Evolutionary conservation across 2,888 invertebrate species (phyloP), one percentile per base, ranked within the genome.

Genomic region (Drosophila gaucha): DNA sequence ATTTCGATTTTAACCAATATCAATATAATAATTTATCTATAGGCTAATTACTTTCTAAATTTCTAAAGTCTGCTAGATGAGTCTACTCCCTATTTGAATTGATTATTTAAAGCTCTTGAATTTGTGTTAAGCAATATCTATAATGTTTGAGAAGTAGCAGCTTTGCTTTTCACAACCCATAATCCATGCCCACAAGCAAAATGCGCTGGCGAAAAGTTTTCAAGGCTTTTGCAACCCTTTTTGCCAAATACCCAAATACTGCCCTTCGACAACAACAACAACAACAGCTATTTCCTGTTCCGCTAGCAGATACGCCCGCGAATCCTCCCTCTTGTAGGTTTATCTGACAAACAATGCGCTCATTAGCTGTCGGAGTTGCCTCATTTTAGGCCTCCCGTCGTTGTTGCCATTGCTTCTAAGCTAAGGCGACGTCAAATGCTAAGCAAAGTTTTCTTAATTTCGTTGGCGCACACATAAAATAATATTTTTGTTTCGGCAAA

Each of bases 281-380:
- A 52, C 49, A 64, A 55, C 57, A 52, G 69, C 51, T 43, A 78
- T 67, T 70, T 68, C 80, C 59, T 36, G 33, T 52, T 52, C 43
- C 41, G 51, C n/a, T 52, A 36, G 20, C 49, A 20, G 12, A 18
- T 22, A 30, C 33, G 41, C 65, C 41, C 31, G 33, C 30, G 35
- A 16, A 24, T 8, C 20, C 18, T 28, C 18, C 28, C 44, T 10
- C n/a, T n/a, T n/a, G n/a, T n/a, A n/a, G n/a, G n/a, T 71, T 82
- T 87, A 85, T 82, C 76, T 65, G 63, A 51, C 80, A 67, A 72
- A 88, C 83, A 88, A 84, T 86, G 69, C 68, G 84, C 86, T 84
- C 88, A 87, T 84, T 84, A 88, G 88, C 59, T 60, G 41, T 35
- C 22, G 63, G 52, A 55, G 49, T 28, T 54, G 62, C 57, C 83